phyloP scores from a whole-genome alignment of 1,140 invertebrate genomes.

The Pseudomyrmex gracilis region DNA sequence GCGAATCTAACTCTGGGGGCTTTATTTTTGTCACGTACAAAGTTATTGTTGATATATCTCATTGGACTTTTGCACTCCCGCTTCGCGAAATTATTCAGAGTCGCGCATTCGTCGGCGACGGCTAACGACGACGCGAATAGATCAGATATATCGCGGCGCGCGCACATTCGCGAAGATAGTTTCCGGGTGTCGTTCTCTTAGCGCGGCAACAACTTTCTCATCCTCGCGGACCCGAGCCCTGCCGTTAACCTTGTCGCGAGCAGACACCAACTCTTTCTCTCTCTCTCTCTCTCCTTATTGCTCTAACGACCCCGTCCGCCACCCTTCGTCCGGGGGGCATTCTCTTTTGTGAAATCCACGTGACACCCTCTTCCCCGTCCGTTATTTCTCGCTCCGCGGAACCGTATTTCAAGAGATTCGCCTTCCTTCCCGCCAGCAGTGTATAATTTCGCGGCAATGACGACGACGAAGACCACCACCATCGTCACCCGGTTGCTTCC shows the following conservation, averaged over 20 bases:
- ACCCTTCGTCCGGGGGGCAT: background rate
- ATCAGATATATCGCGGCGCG: background rate
- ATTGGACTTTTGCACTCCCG: too few species aligned
- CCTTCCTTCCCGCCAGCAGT: conserved; percentile 61
- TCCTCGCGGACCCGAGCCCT: conserved; percentile 25
- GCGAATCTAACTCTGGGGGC: too few species aligned
- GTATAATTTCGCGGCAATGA: conserved; percentile 31
- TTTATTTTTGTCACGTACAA: background rate
- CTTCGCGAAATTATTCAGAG: background rate
- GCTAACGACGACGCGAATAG: background rate
- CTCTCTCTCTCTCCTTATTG: conserved; percentile 65
- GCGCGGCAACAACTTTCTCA: background rate
- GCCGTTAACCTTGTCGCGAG: conserved; percentile 58
- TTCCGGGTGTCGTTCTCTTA: background rate
- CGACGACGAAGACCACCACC: background rate
- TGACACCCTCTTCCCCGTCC: conserved; percentile 37
- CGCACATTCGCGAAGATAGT: conserved; percentile 15
- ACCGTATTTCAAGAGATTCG: conserved; percentile 59
- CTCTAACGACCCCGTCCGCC: conserved; percentile 62
- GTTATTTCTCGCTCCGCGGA: conserved; percentile 70
- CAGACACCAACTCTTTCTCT: conserved; percentile 52
- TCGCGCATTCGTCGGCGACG: background rate
- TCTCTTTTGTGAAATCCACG: conserved; percentile 41
- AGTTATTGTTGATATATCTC: background rate
- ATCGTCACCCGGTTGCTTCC: background rate